A percentile compares a stretch with the other conserved stretches of the same genome.
phyloP scores from a whole-genome alignment of 2,888 invertebrate species.

The Autographa pulchrina region DNA sequence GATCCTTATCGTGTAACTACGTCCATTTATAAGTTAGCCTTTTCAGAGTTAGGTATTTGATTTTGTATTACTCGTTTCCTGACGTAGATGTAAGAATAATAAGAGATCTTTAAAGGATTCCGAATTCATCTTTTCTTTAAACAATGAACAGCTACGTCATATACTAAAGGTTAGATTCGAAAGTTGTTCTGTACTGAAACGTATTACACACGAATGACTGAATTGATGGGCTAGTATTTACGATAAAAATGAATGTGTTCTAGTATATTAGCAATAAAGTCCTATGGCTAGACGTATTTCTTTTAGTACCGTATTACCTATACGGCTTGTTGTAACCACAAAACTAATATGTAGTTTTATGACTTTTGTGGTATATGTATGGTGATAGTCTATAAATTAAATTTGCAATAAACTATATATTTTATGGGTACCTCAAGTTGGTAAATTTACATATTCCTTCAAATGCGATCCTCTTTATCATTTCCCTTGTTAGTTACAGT shows the following conservation, averaged over 20 bases:
- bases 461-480: too few relatives aligned
- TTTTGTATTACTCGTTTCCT: too few relatives aligned
- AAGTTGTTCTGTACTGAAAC: neutral
- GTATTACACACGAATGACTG: neutral
- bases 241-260: neutral
- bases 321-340: neutral
- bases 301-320: too few relatives aligned
- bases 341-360: neutral
- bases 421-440: neutral
- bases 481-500: too few relatives aligned
- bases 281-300: neutral
- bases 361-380: neutral
- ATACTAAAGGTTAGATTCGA: too few relatives aligned
- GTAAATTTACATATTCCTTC: neutral
- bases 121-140: too few relatives aligned
- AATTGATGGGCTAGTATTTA: neutral
- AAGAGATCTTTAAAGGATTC: too few relatives aligned
- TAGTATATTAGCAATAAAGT: neutral
- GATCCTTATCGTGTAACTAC: too few relatives aligned
- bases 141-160: too few relatives aligned
- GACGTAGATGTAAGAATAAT: too few relatives aligned
- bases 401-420: neutral
- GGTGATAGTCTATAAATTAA: constrained; percentile 1
- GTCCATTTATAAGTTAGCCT: too few relatives aligned
- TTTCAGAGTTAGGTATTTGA: too few relatives aligned